Conservation (phyloP, 2,888 invertebrate species). For the Nipponacmea schrenckii region DNA sequence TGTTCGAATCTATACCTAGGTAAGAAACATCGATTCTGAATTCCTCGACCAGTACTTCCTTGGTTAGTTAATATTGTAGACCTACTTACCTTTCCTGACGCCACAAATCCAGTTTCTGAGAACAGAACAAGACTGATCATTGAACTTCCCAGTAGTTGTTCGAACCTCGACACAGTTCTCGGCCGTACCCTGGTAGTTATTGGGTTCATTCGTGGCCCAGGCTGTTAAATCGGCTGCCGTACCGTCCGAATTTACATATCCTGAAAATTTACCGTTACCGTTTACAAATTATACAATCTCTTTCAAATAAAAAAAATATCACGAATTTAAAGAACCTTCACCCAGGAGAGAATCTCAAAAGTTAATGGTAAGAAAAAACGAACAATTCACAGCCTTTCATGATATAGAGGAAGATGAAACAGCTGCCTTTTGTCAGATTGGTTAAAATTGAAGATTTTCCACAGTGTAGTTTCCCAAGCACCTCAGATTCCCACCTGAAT, state of each 20-base stretch:
- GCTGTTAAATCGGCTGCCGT: conserved; percentile 42
- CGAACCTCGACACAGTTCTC: conserved; percentile 45
- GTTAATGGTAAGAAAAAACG: not conserved
- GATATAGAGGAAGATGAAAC: not conserved
- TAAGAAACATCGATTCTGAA: too few species aligned
- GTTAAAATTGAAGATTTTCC: too few species aligned
- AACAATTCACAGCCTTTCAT: not conserved
- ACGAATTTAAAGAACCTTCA: too few species aligned
- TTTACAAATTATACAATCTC: not conserved
- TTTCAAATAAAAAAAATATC: not conserved
- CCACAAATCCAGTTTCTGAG: conserved; percentile 48
- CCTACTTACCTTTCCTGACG: conserved; percentile 37
- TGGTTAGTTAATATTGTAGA: too few species aligned
- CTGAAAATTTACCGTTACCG: conserved; percentile 20
- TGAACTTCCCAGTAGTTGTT: conserved; percentile 37
- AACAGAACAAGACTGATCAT: conserved; percentile 39
- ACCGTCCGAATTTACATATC: conserved; percentile 47
- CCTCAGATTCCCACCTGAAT: too few species aligned
- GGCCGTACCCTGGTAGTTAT: conserved; percentile 33
- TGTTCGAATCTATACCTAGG: too few species aligned
- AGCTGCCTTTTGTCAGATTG: not conserved
- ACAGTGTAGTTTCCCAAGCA: too few species aligned
- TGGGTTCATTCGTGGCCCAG: conserved; percentile 46
- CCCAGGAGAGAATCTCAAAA: too few species aligned
- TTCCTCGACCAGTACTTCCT: too few species aligned